A percentile compares a stretch with the other conserved stretches of the same genome.
These are phyloP conservation scores for Ceyx melanurus DNA, from an alignment of 2,113 vertebrate genomes.

Conservation along the genomic window DNA sequence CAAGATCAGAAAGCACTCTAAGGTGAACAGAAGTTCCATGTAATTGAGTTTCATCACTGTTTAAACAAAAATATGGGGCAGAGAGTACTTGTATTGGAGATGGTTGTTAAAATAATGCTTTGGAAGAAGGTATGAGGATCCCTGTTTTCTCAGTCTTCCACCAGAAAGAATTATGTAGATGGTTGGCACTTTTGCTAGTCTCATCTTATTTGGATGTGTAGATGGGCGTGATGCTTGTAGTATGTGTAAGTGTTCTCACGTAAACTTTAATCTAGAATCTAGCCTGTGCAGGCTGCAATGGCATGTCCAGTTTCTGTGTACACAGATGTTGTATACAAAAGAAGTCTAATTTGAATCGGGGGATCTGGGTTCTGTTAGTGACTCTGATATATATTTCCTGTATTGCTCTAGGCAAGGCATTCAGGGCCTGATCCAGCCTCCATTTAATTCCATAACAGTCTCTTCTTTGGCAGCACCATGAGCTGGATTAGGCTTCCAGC, in stretches of 20 bases:
- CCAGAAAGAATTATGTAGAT: background rate
- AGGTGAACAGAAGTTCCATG: background rate
- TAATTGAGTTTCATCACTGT: background rate
- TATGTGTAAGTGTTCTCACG: background rate
- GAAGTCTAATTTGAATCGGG: constrained; percentile 15
- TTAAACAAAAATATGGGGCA: background rate
- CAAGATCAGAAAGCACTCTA: background rate
- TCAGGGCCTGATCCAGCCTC: background rate
- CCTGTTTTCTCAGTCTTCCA: background rate
- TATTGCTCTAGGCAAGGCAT: constrained; percentile 18
- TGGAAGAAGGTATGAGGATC: background rate
- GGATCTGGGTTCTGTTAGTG: constrained; percentile 55
- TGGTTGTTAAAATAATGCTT: background rate
- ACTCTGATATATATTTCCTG: constrained; percentile 24
- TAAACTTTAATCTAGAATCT: background rate
- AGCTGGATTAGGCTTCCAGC: background rate
- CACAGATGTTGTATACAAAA: constrained; percentile 41
- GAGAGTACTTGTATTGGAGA: background rate
- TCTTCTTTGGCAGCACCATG: background rate
- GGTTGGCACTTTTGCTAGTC: background rate
- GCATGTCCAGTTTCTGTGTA: background rate
- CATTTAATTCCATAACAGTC: background rate
- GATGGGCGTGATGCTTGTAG: background rate
- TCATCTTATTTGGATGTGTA: background rate
- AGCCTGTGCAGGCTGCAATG: background rate